Evolutionary conservation across 2,797 vertebrate genomes (phyloP).

Genomic region (Sitta carolinensis): DNA sequence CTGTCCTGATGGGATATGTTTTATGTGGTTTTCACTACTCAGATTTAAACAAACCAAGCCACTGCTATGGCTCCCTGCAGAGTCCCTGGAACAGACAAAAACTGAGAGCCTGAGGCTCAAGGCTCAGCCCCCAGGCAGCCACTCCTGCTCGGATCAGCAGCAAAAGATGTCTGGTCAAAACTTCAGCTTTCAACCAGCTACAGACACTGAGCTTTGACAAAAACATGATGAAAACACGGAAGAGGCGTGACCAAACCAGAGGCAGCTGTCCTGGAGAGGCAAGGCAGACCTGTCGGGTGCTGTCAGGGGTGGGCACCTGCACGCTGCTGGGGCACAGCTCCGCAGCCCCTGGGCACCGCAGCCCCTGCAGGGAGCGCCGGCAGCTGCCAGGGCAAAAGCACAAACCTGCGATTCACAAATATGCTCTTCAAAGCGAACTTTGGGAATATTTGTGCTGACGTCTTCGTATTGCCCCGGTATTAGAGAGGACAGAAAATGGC

Average conservation of each 20-base stretch:
- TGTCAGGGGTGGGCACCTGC: not conserved
- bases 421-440: not conserved
- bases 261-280: not conserved
- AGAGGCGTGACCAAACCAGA: not conserved
- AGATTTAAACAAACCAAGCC: not conserved
- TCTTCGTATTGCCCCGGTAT: not conserved
- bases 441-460: not conserved
- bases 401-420: too few relatives aligned
- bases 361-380: not conserved
- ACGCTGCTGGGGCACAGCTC: not conserved
- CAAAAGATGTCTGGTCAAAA: not conserved
- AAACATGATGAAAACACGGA: not conserved
- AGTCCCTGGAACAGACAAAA: not conserved
- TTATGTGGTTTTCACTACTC: not conserved
- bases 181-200: not conserved
- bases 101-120: not conserved
- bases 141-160: not conserved
- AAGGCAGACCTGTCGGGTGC: not conserved
- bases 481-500: not conserved
- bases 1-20: fast-evolving
- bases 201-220: fast-evolving
- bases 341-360: fast-evolving
- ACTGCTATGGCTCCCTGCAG: not conserved
- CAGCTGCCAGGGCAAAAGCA: not conserved
- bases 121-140: not conserved